Evolutionary conservation across 2,113 vertebrate genomes (phyloP), one percentile per base, ranked within the genome.

Genomic region (Cyanoderma ruficeps): DNA sequence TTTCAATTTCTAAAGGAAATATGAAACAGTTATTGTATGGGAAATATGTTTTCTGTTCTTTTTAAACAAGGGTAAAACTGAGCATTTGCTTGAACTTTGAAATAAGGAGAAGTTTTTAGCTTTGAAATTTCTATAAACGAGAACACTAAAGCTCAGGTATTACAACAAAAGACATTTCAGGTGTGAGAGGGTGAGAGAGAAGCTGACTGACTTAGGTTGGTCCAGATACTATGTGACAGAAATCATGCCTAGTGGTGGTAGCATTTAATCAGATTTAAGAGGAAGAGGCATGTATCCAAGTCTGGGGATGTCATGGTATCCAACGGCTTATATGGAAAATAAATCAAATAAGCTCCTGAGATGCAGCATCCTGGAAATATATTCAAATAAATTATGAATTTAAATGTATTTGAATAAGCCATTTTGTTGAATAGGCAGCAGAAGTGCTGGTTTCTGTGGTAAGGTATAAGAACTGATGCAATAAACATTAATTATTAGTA

Each of bases 251-350:
- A 87, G 25, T 80, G 37, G 59, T 95, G 95, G 93, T 89, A 95
- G 63, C 18, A 75, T 92, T 97, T 96, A 5, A 70, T 92, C 77
- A 88, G 46, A 61, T 95, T 96, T 68, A 60, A 70, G 83, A 96
- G 88, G 67, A 64, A 87, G 85, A 95, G 96, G 31, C 30, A 35
- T 65, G 30, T 83, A 96, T 96, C 94, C 78, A 91, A 79, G 74
- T 64, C 81, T 33, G 8, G 79, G 33, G 50, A 53, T 96, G 56
- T 80, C 88, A 79, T 44, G 31, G 31, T 70, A 50, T 83, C 82
- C 4, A 28, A 85, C 4, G 11, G 23, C 52, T 90, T 80, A 60
- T 27, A 20, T 23, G 35, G 27, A 72, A 87, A 91, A 69, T 39
- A 95, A 91, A 89, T 64, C n/a, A 3, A 71, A 41, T 30, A 71